These are phyloP conservation scores for Mohoua ochrocephala DNA, from an alignment of 2,113 vertebrate genomes.

Conservation along the genomic window DNA sequence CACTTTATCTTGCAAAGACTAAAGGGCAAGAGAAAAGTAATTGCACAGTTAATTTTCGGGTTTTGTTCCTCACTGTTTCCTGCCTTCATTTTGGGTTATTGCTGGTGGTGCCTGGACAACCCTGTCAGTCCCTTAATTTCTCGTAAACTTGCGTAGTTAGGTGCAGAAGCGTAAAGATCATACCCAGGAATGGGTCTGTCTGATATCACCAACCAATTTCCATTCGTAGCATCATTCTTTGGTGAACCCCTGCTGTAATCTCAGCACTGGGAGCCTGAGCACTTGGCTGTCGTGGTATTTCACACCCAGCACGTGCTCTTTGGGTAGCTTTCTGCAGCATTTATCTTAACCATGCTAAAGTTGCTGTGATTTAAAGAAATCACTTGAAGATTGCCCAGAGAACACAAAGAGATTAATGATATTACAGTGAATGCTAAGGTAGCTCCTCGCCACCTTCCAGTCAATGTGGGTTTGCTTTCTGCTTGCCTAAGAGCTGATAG, in stretches of 20 bases:
- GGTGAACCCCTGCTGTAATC: background rate
- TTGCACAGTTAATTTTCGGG: background rate
- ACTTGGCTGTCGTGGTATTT: background rate
- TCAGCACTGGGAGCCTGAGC: background rate
- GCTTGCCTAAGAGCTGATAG: background rate
- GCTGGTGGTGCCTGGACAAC: background rate
- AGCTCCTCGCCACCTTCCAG: background rate
- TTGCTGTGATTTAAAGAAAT: background rate
- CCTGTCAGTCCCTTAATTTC: background rate
- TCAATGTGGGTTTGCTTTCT: background rate
- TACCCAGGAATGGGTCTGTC: background rate
- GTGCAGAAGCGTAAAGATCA: background rate
- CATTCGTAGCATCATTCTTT: background rate
- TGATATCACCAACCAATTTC: background rate
- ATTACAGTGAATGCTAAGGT: background rate
- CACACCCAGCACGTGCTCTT: background rate
- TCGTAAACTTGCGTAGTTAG: rapidly evolving
- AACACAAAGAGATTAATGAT: background rate
- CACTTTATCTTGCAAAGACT: background rate
- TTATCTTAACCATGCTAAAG: background rate
- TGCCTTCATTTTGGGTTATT: background rate
- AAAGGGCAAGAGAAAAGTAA: background rate
- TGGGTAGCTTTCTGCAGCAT: background rate
- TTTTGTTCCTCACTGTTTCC: background rate
- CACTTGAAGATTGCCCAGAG: background rate